Evolutionary conservation across 2,113 vertebrate species (phyloP), one percentile per base, ranked within the genome.

Genomic region (Actinemys pallida): DNA sequence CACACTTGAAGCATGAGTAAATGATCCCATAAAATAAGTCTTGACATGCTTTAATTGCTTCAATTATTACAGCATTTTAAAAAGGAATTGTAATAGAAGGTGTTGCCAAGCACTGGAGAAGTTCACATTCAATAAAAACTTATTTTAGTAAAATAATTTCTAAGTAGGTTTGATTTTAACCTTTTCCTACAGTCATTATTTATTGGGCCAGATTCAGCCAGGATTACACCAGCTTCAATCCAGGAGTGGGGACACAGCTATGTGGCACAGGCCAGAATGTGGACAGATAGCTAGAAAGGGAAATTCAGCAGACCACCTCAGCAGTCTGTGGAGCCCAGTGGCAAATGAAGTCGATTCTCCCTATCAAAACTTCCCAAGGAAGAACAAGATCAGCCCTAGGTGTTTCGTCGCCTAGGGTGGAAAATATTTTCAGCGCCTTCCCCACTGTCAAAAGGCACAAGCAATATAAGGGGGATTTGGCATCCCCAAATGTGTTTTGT

Each of bases 21-120:
- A 97, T 5, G 49, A 92, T 91, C 94, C 81, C 50, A 92, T 96
- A 97, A 96, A 97, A 90, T 65, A 90, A 95, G 88, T 47, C 79
- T 93, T 93, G 88, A 80, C 57, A 78, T 84, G 65, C 84, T 92
- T 92, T 97, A 96, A 95, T 95, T 95, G 84, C 80, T 91, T 92
- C 35, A 95, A 96, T 97, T 98, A 96, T 90, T 92, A 19, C 56
- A 31, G 84, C 92, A 57, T 97, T 96, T 96, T 85, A 85, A 95
- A 86, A 31, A 27, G 16, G 93, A 83, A 88, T 93, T 81, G 95
- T 91, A 96, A 93, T 87, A 47, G 20, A 45, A 94, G 72, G 53
- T 2, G 4, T 93, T 97, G 84, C 90, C 91, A 50, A 95, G 81
- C 87, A 59, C 50, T 6, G 1, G 20, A 83, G 79, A 87, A 25